Evolutionary conservation across 2,797 vertebrate genomes (phyloP).

Genomic region (Mustela erminea): DNA sequence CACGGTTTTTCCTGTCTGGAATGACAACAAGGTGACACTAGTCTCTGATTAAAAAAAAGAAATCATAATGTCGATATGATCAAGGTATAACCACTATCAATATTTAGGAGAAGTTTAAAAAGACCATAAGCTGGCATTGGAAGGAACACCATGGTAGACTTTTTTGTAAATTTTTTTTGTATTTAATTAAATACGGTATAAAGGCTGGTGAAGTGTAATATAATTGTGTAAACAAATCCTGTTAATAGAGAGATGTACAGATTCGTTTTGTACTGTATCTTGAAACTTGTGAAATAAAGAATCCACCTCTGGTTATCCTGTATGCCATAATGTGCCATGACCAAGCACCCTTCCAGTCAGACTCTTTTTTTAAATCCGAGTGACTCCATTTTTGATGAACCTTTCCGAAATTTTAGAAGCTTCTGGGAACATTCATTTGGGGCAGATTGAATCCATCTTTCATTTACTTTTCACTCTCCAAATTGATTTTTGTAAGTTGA

Average conservation of each 20-base stretch:
- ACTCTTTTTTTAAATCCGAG: neutral
- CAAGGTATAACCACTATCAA: conserved; percentile 84
- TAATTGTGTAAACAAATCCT: conserved; percentile 91
- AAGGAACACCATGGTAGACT: conserved; percentile 85
- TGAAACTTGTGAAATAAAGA: conserved; percentile 92
- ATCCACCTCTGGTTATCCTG: conserved; percentile 86
- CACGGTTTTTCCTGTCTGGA: conserved; percentile 80
- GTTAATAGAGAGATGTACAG: conserved; percentile 93
- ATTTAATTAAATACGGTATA: conserved; percentile 89
- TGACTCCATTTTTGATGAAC: neutral
- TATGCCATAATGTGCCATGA: conserved; percentile 73
- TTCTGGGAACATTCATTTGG: neutral
- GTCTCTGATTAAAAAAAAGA: conserved; percentile 80
- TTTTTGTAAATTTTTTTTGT: conserved; percentile 91
- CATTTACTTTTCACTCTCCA: conserved; percentile 57
- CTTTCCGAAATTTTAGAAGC: conserved; percentile 47
- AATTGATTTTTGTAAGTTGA: neutral
- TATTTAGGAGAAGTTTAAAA: conserved; percentile 78
- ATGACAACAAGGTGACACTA: conserved; percentile 76
- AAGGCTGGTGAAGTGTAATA: conserved; percentile 91
- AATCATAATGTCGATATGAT: conserved; percentile 80
- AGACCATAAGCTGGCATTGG: conserved; percentile 81
- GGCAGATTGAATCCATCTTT: conserved; percentile 17
- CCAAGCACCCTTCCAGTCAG: neutral
- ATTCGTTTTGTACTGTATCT: conserved; percentile 92